phyloP scores from a whole-genome alignment of 1,140 invertebrate species.

The Drosophila takahashii region DNA sequence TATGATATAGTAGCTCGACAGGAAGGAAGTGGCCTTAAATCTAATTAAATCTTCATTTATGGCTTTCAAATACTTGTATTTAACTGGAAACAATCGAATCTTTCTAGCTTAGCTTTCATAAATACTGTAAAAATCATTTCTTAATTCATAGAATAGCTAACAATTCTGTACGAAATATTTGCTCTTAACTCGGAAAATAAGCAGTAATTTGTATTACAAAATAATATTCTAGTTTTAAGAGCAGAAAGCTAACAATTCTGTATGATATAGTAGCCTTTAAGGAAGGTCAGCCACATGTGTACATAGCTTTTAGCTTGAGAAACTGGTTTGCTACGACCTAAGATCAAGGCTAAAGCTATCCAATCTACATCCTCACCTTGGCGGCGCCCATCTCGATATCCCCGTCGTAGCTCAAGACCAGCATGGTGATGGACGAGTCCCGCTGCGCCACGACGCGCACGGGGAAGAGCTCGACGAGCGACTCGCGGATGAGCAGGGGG shows the following conservation, averaged over 20 bases:
- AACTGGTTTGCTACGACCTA: not conserved
- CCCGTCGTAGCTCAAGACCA: constrained; percentile 63
- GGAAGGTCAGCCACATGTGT: not conserved
- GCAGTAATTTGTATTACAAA: not conserved
- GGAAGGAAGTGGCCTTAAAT: too few relatives aligned
- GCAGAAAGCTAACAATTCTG: too few relatives aligned
- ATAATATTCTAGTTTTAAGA: too few relatives aligned
- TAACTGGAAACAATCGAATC: too few relatives aligned
- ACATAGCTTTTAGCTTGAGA: not conserved
- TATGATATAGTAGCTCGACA: too few relatives aligned
- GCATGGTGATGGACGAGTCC: constrained; percentile 54
- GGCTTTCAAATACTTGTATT: too few relatives aligned
- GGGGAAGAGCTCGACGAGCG: constrained; percentile 88
- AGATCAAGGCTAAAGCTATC: not conserved
- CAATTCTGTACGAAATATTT: too few relatives aligned
- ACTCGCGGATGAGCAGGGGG: constrained; percentile 87
- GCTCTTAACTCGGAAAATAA: too few relatives aligned
- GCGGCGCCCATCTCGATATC: constrained; percentile 73
- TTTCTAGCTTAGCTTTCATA: too few relatives aligned
- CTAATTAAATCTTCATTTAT: too few relatives aligned
- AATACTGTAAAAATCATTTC: too few relatives aligned
- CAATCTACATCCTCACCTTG: constrained; percentile 48
- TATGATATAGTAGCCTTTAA: not conserved
- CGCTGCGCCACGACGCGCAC: constrained; percentile 85
- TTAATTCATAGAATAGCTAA: too few relatives aligned